Evolutionary conservation across 2,113 vertebrate species (phyloP).

Genomic region (Onychorhynchus coronatus): DNA sequence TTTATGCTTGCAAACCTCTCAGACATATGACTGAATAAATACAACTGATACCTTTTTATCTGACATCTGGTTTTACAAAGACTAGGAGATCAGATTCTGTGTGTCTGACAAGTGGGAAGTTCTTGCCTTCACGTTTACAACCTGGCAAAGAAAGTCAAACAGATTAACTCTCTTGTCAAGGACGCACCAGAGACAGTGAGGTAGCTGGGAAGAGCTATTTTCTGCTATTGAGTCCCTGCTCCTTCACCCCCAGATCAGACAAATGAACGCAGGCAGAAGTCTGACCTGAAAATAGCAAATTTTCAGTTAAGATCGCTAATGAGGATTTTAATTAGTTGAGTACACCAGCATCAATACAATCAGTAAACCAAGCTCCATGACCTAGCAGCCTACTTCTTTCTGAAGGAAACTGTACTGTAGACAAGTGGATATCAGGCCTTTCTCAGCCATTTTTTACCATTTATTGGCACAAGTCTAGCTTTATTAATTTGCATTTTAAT

Average conservation of each 20-base stretch:
- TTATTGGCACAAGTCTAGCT: not conserved
- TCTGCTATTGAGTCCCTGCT: slow-evolving; percentile 3
- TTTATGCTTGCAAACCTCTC: not conserved
- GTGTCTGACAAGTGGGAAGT: not conserved
- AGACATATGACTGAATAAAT: not conserved
- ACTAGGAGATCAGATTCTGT: not conserved
- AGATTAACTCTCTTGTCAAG: slow-evolving; percentile 4
- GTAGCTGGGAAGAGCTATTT: slow-evolving; percentile 40
- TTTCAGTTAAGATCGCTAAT: slow-evolving; percentile 56
- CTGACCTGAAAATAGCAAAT: slow-evolving; percentile 46
- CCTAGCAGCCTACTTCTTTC: slow-evolving; percentile 53
- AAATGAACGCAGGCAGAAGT: not conserved
- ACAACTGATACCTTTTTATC: not conserved
- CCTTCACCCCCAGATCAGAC: slow-evolving; percentile 2
- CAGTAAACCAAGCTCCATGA: slow-evolving; percentile 36
- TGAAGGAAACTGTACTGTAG: not conserved
- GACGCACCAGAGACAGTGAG: not conserved
- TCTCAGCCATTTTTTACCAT: not conserved
- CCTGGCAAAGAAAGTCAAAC: not conserved
- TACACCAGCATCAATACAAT: not conserved
- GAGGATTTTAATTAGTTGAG: slow-evolving; percentile 64
- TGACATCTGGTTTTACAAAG: not conserved
- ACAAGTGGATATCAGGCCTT: not conserved
- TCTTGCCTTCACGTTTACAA: not conserved
- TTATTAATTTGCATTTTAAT: not conserved